Base-by-base conservation (phyloP, 1,140 invertebrate genomes). In the Pseudomyrmex gracilis region DNA sequence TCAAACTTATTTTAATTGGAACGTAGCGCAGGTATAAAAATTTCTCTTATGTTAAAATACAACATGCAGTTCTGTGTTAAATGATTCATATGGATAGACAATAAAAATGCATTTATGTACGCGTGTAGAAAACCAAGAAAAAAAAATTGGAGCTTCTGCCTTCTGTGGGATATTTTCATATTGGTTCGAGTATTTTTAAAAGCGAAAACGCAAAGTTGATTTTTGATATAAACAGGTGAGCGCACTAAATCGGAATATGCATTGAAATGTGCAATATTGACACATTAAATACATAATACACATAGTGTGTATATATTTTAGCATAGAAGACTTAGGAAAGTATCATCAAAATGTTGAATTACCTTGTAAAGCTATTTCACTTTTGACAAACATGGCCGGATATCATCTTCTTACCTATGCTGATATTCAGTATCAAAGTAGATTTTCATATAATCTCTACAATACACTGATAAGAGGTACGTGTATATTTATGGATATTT, bases 401-500 rank as follows among this genome's bases (percentile, higher is more conserved):
- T 92, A 92, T 24, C 94, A 94, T 86, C 87, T 94, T 47, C 88
- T 94, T 13, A 91, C 91, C 45, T 94, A 91, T 63, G 76, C 92
- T 7, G 87, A 92, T 73, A 80, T 84, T 70, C 88, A 92, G 10
- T 94, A 93, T 82, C 94, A 94, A 76, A 91, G 88, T 74, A 92
- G 93, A 90, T 94, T 94, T 77, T 92, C 91, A 7, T 91, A 93
- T 55, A 94, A 94, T 90, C 90, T 94, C 5, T 94, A 94, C 57
- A 91, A 92, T 34, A 92, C 91, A 24, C 85, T 94, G 13, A 83
- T 87, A 55, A 90, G 85, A 89, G 92, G 93, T 93, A 73, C 43
- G 9, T 60, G 0, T 43, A 17, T 47, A 66, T 66, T 12, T 43
- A 34, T 51, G 51, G 15, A 49, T 77, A 49, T 57, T 58, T 49